phyloP scores from a whole-genome alignment of 2,888 invertebrate species.

The Hydrotaea diabolus region DNA sequence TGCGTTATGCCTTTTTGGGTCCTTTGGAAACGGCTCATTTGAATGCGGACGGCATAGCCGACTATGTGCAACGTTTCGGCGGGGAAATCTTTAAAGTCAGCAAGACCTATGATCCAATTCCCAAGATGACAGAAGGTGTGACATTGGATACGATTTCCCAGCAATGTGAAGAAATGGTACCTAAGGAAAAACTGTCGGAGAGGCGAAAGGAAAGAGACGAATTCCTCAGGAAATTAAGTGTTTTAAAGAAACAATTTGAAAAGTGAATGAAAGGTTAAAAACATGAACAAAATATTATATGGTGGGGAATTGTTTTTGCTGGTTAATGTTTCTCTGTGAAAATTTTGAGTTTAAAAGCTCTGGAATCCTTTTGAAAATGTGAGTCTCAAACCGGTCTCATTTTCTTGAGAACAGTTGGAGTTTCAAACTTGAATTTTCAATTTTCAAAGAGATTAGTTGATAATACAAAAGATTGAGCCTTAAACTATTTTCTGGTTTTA shows the following conservation, averaged over 20 bases:
- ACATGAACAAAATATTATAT: not conserved
- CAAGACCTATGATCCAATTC: slow-evolving; percentile 87
- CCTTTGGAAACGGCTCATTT: slow-evolving; percentile 96
- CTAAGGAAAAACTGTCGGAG: slow-evolving; percentile 86
- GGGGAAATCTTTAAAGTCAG: slow-evolving; percentile 84
- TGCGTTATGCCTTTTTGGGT: slow-evolving; percentile 97
- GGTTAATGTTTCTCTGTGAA: too few species aligned
- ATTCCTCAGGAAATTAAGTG: slow-evolving; percentile 88
- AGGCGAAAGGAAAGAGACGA: slow-evolving; percentile 90
- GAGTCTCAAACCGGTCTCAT: too few species aligned
- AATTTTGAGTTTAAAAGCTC: too few species aligned
- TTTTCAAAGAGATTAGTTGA: too few species aligned
- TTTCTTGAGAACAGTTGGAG: too few species aligned
- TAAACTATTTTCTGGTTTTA: too few species aligned
- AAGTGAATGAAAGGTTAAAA: slow-evolving; percentile 27
- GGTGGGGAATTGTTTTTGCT: not conserved
- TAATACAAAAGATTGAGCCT: too few species aligned
- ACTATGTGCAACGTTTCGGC: slow-evolving; percentile 84
- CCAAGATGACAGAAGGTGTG: slow-evolving; percentile 86
- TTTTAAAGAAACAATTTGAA: slow-evolving; percentile 88
- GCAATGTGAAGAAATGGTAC: slow-evolving; percentile 87
- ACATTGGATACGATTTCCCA: slow-evolving; percentile 86
- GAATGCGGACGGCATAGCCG: slow-evolving; percentile 92
- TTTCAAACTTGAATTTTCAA: too few species aligned
- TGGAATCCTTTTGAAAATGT: too few species aligned